phyloP scores from a whole-genome alignment of 2,113 vertebrate genomes.

The Rhynchopsitta pachyrhyncha region DNA sequence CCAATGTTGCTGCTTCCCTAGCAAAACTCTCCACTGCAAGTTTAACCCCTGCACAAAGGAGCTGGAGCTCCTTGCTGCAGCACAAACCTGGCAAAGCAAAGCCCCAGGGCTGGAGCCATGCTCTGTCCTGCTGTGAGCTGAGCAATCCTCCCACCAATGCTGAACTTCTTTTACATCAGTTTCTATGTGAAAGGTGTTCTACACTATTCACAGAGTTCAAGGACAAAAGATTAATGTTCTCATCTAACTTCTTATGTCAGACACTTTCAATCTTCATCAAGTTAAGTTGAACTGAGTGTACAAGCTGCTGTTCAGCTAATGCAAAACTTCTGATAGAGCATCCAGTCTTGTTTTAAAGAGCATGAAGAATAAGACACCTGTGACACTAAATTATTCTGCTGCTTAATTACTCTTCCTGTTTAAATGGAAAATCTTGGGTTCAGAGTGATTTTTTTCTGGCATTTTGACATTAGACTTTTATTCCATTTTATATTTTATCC shows the following conservation, averaged over 20 bases:
- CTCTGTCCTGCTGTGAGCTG: background rate
- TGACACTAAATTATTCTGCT: background rate
- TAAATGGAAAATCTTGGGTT: background rate
- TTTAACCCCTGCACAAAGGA: background rate
- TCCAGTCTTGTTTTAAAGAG: background rate
- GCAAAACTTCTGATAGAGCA: background rate
- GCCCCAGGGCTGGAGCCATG: background rate
- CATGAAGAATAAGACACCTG: background rate
- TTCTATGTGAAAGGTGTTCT: background rate
- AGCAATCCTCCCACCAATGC: background rate
- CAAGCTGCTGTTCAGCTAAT: background rate
- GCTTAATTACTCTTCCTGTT: background rate
- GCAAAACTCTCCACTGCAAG: background rate
- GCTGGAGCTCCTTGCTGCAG: fast-evolving
- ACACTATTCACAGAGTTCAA: background rate
- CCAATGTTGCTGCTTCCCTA: background rate
- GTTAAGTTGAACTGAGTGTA: fast-evolving
- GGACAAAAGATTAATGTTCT: background rate
- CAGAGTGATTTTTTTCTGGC: fast-evolving
- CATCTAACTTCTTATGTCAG: background rate
- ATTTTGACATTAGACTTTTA: background rate
- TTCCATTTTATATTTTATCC: background rate
- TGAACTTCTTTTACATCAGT: background rate
- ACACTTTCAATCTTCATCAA: background rate
- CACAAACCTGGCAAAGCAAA: background rate